Percentiles rank a stretch among this genome's conserved stretches.
Evolutionary conservation across 2,113 vertebrate genomes (phyloP).

Genomic region (Osmerus mordax): DNA sequence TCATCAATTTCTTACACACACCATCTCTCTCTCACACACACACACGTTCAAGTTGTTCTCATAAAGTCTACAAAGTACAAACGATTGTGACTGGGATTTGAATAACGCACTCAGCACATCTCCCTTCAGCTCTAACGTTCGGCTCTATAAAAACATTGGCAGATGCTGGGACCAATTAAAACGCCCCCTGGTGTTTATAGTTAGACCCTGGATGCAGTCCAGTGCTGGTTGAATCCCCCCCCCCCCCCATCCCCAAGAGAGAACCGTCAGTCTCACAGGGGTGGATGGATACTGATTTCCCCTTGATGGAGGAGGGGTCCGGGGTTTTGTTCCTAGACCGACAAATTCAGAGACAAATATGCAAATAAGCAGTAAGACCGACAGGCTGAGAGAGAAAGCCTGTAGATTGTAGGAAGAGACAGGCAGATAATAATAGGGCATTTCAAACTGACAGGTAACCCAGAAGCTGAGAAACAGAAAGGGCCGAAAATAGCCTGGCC

Average conservation of each 20-base stretch:
- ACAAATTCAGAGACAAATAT: conserved; percentile 19
- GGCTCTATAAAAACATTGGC: conserved; percentile 31
- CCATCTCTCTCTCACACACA: too few species aligned
- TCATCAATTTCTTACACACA: too few species aligned
- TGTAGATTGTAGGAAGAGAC: not conserved
- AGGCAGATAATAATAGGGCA: not conserved
- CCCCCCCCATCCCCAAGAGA: conserved; percentile 22
- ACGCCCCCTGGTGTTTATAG: not conserved
- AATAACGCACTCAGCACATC: not conserved
- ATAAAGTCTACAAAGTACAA: too few species aligned
- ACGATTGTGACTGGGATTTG: too few species aligned
- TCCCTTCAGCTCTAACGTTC: conserved; percentile 21
- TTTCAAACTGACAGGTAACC: not conserved
- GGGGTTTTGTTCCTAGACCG: not conserved
- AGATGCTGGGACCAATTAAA: conserved; percentile 31
- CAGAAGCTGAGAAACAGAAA: conserved; percentile 7
- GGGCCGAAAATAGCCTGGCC: not conserved
- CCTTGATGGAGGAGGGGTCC: not conserved
- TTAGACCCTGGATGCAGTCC: too few species aligned
- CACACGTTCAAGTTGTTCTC: too few species aligned
- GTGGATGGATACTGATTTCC: conserved; percentile 28
- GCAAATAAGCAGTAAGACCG: not conserved
- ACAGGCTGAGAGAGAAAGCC: not conserved
- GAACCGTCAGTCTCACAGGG: conserved; percentile 29
- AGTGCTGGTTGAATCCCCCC: conserved; percentile 28